Conservation (phyloP, 2,797 vertebrate species). For the Cyclura pinguis region DNA sequence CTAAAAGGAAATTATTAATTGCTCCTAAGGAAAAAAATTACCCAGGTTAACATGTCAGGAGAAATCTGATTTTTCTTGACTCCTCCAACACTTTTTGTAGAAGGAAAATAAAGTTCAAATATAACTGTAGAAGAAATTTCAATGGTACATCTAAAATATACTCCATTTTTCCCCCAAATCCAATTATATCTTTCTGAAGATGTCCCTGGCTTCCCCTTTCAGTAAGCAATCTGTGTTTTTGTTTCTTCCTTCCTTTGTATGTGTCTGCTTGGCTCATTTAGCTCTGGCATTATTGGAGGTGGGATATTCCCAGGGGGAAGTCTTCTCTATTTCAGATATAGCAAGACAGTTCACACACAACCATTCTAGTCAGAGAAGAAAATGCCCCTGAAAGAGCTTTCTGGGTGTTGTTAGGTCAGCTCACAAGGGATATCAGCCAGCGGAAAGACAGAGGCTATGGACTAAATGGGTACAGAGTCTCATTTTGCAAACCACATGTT, state of each 20-base stretch:
- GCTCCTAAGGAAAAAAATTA: background rate
- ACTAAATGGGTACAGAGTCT: background rate
- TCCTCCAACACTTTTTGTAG: background rate
- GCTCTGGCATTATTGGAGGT: background rate
- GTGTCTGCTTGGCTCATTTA: background rate
- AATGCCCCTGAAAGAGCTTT: background rate
- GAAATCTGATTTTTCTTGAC: background rate
- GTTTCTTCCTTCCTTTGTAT: background rate
- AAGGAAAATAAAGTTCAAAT: background rate
- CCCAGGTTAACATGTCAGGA: background rate
- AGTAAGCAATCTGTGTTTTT: background rate
- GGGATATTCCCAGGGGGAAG: background rate
- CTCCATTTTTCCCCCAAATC: background rate
- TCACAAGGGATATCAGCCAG: background rate
- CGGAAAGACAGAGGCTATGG: background rate
- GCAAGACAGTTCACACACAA: background rate
- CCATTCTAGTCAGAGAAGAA: background rate
- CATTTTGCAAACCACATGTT: background rate
- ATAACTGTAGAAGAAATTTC: background rate
- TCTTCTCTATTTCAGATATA: background rate
- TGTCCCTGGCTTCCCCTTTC: background rate
- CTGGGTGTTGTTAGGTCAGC: background rate
- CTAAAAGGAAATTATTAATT: background rate
- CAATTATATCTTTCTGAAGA: background rate
- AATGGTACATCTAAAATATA: background rate